Evolutionary conservation across 2,888 invertebrate genomes (phyloP).

Genomic region (Tetanocera ferruginea): DNA sequence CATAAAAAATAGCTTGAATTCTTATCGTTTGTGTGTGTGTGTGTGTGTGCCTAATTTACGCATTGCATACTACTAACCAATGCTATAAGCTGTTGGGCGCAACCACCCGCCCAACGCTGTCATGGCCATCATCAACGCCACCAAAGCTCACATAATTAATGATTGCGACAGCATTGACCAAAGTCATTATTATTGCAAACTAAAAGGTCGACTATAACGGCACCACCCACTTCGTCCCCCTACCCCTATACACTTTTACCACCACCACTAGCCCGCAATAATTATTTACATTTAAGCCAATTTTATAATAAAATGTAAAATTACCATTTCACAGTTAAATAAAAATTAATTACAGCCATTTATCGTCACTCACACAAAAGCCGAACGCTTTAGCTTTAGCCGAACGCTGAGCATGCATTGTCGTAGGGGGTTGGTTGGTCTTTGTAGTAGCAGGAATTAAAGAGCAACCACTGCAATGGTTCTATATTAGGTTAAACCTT

Average conservation of each 20-base stretch:
- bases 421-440: not conserved
- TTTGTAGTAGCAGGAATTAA: not conserved
- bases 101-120: not conserved
- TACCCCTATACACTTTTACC: conserved; percentile 23
- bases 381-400: conserved; percentile 24
- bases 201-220: not conserved
- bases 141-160: conserved; percentile 59
- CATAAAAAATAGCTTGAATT: too few relatives aligned
- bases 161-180: conserved; percentile 56
- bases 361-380: conserved; percentile 55
- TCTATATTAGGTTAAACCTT: not conserved
- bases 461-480: not conserved
- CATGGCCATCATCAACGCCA: not conserved
- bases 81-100: too few relatives aligned
- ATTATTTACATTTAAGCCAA: conserved; percentile 66
- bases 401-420: not conserved
- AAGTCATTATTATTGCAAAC: conserved; percentile 41
- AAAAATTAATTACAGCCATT: conserved; percentile 66
- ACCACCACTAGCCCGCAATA: conserved; percentile 56
- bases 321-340: conserved; percentile 64
- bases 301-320: conserved; percentile 61
- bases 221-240: not conserved
- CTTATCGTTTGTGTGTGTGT: too few relatives aligned
- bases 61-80: too few relatives aligned
- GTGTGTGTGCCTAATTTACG: too few relatives aligned